Evolutionary conservation across 23 tunicate genomes (phyloP), one percentile per base, ranked within the genome.

Genomic region (Phallusia fumigata): DNA sequence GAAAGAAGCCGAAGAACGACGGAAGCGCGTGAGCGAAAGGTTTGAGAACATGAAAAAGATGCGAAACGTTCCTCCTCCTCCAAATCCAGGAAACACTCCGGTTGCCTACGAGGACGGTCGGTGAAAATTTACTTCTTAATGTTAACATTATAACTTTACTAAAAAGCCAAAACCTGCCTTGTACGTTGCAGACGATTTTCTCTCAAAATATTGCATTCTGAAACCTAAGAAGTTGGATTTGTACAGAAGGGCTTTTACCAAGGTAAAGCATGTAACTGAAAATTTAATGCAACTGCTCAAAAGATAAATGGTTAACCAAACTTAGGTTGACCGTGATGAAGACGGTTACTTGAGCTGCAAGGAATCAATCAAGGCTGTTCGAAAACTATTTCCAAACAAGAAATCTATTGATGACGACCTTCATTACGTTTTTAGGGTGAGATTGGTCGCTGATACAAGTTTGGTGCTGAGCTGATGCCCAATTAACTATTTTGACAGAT

Each of bases 381-480:
- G 85, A 36, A 82, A 88, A 82, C 53, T 88, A 34, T 52, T 93
- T 58, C 91, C 98, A 0, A 76, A 75, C 32, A 53, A 78, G 16
- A 40, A 80, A n/a, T 26, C 85, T 22, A 80, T 76, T 11, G 85
- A 88, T 33, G 31, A 83, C 24, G 79, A 88, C 36, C 33, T 88
- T 52, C 79, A 90, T 49, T 90, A 93, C 79, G 84, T 93, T 52
- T 84, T 33, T 53, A 82, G 93, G 79, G 98, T 93, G 35, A 79
- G 83, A 0, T 16, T 16, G 13, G 69, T 58, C 5, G 8, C 3
- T 22, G 13, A 58, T 13, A 58, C 26, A 13, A 51, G 58, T 21
- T 21, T 21, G 3, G 28, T 1, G 8, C 69, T 58, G 69, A 1
- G 28, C 11, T 6, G 3, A 1, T 58, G 1, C 26, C 11, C 28